Percentiles rank a stretch among this genome's conserved stretches.
phyloP scores from a whole-genome alignment of 2,888 invertebrate species.

The Plemyria rubiginata region DNA sequence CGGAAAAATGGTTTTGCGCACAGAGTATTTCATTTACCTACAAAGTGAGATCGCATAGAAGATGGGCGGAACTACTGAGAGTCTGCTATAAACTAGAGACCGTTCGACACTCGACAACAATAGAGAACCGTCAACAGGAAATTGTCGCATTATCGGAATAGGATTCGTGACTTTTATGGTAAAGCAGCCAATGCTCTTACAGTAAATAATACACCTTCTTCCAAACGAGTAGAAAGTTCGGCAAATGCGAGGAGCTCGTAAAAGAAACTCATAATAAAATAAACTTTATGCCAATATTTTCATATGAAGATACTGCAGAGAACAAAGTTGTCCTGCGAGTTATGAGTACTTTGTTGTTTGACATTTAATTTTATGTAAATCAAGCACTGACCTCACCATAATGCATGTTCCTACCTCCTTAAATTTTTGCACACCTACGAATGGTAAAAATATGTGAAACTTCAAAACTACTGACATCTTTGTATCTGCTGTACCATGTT shows the following conservation, averaged over 20 bases:
- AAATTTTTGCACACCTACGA: too few relatives aligned
- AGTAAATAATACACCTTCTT: constrained; percentile 39
- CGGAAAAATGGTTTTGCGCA: too few relatives aligned
- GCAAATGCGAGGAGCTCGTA: constrained; percentile 30
- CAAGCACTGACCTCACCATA: too few relatives aligned
- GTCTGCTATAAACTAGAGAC: constrained; percentile 18
- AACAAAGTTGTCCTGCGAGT: constrained; percentile 33
- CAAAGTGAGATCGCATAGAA: constrained; percentile 7
- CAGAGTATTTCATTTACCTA: constrained; percentile 2
- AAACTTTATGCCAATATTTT: constrained; percentile 41
- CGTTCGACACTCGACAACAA: constrained; percentile 32
- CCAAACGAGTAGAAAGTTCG: constrained; percentile 29
- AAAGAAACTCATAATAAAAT: constrained; percentile 38
- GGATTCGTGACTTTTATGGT: constrained; percentile 36
- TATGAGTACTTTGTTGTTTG: constrained; percentile 33
- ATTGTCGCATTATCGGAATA: constrained; percentile 36
- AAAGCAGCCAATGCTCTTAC: constrained; percentile 27
- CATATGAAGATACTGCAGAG: constrained; percentile 34
- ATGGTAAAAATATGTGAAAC: too few relatives aligned
- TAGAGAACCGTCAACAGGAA: constrained; percentile 32
- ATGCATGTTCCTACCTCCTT: too few relatives aligned
- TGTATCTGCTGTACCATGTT: too few relatives aligned
- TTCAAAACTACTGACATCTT: too few relatives aligned
- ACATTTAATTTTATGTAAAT: too few relatives aligned
- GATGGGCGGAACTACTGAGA: constrained; percentile 7